Conservation (phyloP, 1,140 invertebrate species). For the Idris sp. region DNA sequence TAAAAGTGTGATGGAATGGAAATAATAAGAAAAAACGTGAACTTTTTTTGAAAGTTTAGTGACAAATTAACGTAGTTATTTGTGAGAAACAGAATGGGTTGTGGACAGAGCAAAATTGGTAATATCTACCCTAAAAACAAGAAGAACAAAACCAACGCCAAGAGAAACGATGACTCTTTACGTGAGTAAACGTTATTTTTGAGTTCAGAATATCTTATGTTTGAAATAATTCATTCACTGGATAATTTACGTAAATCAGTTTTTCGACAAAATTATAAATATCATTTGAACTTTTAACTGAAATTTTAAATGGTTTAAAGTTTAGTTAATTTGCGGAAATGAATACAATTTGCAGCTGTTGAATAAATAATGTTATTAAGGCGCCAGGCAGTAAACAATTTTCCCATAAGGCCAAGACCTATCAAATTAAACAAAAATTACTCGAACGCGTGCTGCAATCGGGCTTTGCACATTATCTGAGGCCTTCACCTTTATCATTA, state of each 20-base stretch:
- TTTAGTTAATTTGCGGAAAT: too few relatives aligned
- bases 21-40: too few relatives aligned
- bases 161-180: constrained; percentile 76
- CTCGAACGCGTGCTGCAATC: neutral
- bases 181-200: constrained; percentile 65
- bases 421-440: constrained; percentile 15
- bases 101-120: constrained; percentile 81
- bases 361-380: too few relatives aligned
- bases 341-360: too few relatives aligned
- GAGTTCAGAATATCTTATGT: too few relatives aligned
- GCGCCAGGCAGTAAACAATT: neutral
- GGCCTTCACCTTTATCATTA: constrained; percentile 43
- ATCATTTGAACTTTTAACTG: too few relatives aligned
- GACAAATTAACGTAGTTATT: constrained; percentile 46
- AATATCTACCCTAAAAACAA: constrained; percentile 80
- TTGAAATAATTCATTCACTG: too few relatives aligned
- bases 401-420: constrained; percentile 28
- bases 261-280: too few relatives aligned
- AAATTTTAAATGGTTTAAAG: too few relatives aligned
- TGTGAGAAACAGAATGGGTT: constrained; percentile 77
- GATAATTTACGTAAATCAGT: too few relatives aligned
- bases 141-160: constrained; percentile 76
- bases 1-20: too few relatives aligned
- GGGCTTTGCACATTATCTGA: constrained; percentile 11
- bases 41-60: constrained; percentile 27